Percentiles rank a stretch among this genome's conserved stretches.
These are phyloP conservation scores for Rhabdophis nuchalis DNA, from an alignment of 2,797 vertebrate species.

Conservation along the genomic window DNA sequence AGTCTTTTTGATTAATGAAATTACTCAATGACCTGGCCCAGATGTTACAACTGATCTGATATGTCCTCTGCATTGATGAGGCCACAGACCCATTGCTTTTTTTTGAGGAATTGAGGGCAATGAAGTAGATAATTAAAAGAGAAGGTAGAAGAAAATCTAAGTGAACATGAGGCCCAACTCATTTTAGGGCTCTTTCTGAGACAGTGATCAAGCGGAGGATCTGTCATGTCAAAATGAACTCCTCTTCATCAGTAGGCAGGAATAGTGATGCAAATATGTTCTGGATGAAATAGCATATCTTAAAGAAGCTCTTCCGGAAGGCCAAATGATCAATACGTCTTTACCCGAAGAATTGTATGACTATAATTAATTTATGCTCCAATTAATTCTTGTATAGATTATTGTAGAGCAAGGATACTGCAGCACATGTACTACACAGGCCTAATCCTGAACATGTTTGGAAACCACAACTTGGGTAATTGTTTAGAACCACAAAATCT, in stretches of 20 bases:
- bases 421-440: not conserved
- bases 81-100: not conserved
- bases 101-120: not conserved
- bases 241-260: not conserved
- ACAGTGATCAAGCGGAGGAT: not conserved
- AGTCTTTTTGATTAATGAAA: not conserved
- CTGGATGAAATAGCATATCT: not conserved
- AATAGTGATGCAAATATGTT: not conserved
- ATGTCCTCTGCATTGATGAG: not conserved
- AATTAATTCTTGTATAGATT: not conserved
- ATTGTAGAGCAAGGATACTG: not conserved
- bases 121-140: not conserved
- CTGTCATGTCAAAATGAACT: not conserved
- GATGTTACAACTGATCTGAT: not conserved
- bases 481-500: not conserved
- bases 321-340: not conserved
- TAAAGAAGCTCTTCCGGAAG: not conserved
- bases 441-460: not conserved
- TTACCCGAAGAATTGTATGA: not conserved
- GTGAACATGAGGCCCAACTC: not conserved
- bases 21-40: not conserved
- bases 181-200: not conserved
- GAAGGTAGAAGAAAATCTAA: not conserved
- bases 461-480: not conserved
- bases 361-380: not conserved